Base-by-base conservation (phyloP, 2,888 invertebrate genomes). In the Drosophila ustulata region DNA sequence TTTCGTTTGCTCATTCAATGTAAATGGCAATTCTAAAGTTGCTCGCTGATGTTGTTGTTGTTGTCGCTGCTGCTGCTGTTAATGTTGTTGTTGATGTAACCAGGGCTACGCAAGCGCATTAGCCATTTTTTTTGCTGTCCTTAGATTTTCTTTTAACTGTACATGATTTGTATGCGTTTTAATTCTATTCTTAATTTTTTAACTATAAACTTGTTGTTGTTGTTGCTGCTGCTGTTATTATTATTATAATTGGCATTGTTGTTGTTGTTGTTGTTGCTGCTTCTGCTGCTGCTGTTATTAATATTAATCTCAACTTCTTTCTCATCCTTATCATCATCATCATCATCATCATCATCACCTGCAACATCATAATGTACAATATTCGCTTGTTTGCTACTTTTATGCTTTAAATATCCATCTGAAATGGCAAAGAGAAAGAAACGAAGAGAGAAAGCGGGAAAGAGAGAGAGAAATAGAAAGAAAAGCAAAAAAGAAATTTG, bases 151-250 rank as follows among this genome's bases (percentile, higher is more conserved):
- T 37, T 72, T 90, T 73, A 89, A 83, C 92, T 91, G 89, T 91
- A 91, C 91, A 91, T 75, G 78, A 88, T 87, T 88, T 91, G 89
- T 71, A 91, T 91, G 82, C 87, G 88, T 84, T 91, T 91, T 75
- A 91, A 82, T 82, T 90, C 89, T 87, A 90, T 79, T 84, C 87
- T 91, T 80, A 90, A 75, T 67, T 91, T 89, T 82, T 92, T 90
- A 79, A 91, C 87, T 68, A 82, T 82, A 68, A 84, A 77, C 78
- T 83, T 83, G 69, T 70, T 82, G 63, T 71, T 80, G 75, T 58
- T 73, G 59, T 41, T 75, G 65, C 50, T 67, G 46, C 43, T 41
- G 61, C 50, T 71, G 55, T 41, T 66, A 37, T 52, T 63, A 18
- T 46, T 71, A 26, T 58, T 67, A 62, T 49, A 53, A 53, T 69